phyloP scores from a whole-genome alignment of 2,113 vertebrate genomes.

The Paralichthys olivaceus region DNA sequence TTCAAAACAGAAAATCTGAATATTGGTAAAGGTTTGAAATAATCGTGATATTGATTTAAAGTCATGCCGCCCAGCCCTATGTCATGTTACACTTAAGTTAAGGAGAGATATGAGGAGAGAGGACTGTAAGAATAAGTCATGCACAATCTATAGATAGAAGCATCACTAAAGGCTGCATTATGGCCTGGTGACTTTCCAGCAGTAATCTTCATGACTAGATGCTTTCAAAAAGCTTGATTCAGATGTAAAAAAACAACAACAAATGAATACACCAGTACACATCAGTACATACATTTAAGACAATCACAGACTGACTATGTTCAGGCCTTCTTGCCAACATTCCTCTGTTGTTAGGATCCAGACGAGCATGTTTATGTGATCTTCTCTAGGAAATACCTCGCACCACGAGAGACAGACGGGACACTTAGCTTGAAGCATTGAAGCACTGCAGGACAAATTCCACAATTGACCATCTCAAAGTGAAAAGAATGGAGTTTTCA shows the following conservation, averaged over 20 bases:
- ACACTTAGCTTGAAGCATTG: not conserved
- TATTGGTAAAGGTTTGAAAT: too few species aligned
- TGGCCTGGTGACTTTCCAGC: not conserved
- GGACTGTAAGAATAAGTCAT: not conserved
- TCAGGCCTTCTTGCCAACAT: not conserved
- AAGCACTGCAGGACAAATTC: slow-evolving; percentile 27
- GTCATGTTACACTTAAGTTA: not conserved
- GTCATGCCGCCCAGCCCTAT: too few species aligned
- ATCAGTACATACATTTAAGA: not conserved
- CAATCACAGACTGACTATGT: not conserved
- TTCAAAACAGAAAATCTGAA: too few species aligned
- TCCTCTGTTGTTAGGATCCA: slow-evolving; percentile 20
- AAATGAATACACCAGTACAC: not conserved
- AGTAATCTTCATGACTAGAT: not conserved
- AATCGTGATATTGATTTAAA: too few species aligned
- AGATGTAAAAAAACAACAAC: not conserved
- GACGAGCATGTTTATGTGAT: slow-evolving; percentile 27
- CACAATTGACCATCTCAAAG: not conserved
- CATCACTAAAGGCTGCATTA: not conserved
- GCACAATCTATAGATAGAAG: not conserved
- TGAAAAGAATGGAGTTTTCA: not conserved
- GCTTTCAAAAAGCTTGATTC: not conserved
- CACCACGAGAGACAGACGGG: not conserved
- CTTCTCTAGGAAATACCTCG: slow-evolving; percentile 37
- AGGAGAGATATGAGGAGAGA: not conserved